These are phyloP conservation scores for Rhynchonycteris naso DNA, from an alignment of 2,797 vertebrate species.

Conservation along the genomic window DNA sequence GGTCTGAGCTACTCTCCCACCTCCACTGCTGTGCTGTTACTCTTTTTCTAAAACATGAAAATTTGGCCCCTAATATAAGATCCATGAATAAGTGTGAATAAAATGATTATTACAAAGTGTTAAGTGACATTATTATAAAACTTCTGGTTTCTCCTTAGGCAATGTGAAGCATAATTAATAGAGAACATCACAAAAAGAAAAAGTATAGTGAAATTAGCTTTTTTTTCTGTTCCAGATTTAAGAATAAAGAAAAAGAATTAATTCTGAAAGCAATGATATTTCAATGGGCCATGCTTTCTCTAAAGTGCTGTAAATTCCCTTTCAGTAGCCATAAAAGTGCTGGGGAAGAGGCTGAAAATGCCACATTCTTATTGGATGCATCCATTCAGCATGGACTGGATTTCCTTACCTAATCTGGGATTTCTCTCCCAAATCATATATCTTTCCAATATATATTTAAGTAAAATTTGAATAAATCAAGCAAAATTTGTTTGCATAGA, in stretches of 20 bases:
- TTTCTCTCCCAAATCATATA: constrained; percentile 58
- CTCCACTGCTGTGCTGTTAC: neutral
- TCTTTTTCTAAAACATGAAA: constrained; percentile 29
- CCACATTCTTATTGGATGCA: neutral
- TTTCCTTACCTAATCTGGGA: neutral
- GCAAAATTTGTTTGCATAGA: neutral
- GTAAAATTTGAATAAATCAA: constrained; percentile 49
- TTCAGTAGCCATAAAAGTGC: constrained; percentile 42
- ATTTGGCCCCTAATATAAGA: neutral
- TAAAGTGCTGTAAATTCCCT: constrained; percentile 39
- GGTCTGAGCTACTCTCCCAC: neutral
- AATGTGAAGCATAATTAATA: constrained; percentile 10
- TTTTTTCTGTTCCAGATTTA: constrained; percentile 32
- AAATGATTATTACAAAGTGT: neutral
- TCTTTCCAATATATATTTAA: neutral
- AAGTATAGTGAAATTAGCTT: neutral
- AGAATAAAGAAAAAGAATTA: constrained; percentile 3
- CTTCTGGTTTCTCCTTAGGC: neutral
- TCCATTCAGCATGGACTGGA: neutral
- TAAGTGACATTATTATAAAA: neutral
- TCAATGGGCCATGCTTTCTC: constrained; percentile 23
- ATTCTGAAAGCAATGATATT: constrained; percentile 38
- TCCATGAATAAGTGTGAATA: neutral
- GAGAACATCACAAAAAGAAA: constrained; percentile 10
- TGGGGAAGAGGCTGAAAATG: neutral